Conservation (phyloP, 1,140 invertebrate genomes). For the Amphibalanus amphitrite region DNA sequence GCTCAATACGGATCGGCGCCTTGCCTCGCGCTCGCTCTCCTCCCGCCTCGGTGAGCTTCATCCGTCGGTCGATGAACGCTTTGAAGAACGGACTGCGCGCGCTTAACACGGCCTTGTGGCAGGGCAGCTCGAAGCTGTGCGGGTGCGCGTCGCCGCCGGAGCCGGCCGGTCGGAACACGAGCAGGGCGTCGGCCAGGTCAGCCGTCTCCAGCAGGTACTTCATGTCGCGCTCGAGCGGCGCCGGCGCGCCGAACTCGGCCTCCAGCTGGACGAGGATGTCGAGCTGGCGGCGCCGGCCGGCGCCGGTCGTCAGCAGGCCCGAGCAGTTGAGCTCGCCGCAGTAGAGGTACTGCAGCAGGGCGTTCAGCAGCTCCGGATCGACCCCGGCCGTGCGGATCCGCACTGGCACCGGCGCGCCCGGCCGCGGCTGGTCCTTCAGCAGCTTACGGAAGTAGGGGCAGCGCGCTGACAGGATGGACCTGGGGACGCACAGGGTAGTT, state of each 20-base stretch:
- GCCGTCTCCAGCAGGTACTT: slow-evolving; percentile 71
- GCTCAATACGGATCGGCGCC: slow-evolving; percentile 49
- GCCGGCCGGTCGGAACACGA: slow-evolving; percentile 49
- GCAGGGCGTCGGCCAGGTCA: slow-evolving; percentile 68
- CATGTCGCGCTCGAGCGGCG: slow-evolving; percentile 69
- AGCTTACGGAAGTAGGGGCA: slow-evolving; percentile 66
- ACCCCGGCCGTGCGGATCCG: slow-evolving; percentile 57
- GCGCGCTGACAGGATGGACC: slow-evolving; percentile 49
- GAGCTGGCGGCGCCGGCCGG: slow-evolving; percentile 21
- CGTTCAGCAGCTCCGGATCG: slow-evolving; percentile 68
- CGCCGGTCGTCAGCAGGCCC: slow-evolving; percentile 23
- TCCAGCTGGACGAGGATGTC: slow-evolving; percentile 50
- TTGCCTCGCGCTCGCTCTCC: slow-evolving; percentile 42
- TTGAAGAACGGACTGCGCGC: slow-evolving; percentile 84
- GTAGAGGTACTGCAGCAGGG: slow-evolving; percentile 70
- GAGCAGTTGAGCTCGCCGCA: slow-evolving; percentile 66
- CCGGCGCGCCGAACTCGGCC: slow-evolving; percentile 71
- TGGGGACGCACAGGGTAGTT: background rate
- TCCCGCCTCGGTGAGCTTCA: slow-evolving; percentile 42
- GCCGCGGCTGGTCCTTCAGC: slow-evolving; percentile 26
- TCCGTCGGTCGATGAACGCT: slow-evolving; percentile 57
- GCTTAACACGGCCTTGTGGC: slow-evolving; percentile 82
- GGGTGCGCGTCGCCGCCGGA: background rate
- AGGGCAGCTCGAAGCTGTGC: slow-evolving; percentile 50
- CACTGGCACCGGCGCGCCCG: slow-evolving; percentile 62